A percentile compares a stretch with the other conserved stretches of the same genome.
Conservation (phyloP, 2,888 invertebrate genomes). For the Campoplex capitator region DNA sequence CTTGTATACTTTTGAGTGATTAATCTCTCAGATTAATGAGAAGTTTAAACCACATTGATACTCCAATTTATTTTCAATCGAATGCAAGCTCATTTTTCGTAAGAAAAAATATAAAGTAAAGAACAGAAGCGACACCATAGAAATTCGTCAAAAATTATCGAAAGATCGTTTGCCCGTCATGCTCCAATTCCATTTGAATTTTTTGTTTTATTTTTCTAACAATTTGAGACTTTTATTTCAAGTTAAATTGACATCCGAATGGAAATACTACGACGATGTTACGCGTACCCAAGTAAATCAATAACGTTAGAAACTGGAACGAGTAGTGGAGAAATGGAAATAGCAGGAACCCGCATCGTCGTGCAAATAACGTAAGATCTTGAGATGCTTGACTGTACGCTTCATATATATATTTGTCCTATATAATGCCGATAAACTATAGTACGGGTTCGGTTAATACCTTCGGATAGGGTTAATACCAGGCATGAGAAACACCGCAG, state of each 20-base stretch:
- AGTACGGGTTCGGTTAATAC: constrained; percentile 9
- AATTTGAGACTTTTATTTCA: constrained; percentile 21
- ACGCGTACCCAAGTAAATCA: constrained; percentile 41
- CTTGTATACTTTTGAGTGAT: neutral
- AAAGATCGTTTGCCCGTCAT: neutral
- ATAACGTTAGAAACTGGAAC: constrained; percentile 53
- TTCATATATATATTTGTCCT: neutral
- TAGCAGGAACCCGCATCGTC: constrained; percentile 46
- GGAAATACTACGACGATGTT: constrained; percentile 8
- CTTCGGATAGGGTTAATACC: constrained; percentile 16
- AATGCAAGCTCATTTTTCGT: too few relatives aligned
- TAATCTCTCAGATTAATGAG: too few relatives aligned
- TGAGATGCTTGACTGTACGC: constrained; percentile 32
- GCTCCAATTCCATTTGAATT: neutral
- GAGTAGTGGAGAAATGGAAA: constrained; percentile 32
- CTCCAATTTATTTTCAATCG: too few relatives aligned
- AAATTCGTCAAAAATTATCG: neutral
- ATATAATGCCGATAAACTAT: constrained; percentile 15
- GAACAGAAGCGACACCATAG: neutral
- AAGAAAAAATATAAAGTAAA: too few relatives aligned
- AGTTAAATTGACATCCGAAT: constrained; percentile 5
- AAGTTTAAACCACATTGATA: too few relatives aligned
- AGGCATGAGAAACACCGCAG: neutral
- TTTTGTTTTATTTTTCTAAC: neutral
- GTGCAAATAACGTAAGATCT: constrained; percentile 44